Base-by-base conservation (phyloP, 2,888 invertebrate species). In the Physocephala rufipes region DNA sequence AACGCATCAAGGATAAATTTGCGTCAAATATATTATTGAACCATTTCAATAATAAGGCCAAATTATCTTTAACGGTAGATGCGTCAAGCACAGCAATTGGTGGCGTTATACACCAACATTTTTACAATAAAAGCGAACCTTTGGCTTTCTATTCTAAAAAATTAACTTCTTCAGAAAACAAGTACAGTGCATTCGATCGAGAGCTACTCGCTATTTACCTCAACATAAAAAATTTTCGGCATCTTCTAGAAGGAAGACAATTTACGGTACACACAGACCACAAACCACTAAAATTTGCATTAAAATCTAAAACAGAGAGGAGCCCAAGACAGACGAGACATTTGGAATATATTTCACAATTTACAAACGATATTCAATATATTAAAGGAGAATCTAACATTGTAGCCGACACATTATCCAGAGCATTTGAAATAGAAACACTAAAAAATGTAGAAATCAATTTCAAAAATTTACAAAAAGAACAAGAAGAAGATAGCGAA, bases 121-220 rank as follows among this genome's bases (percentile, higher is more conserved):
- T 53, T 21, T 21, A 21, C 21, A 53, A 53, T 3, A 53, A 53
- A 53, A n/a, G 5, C 21, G 53, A 53, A 53, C 2, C 53, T 53
- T 21, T 21, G n/a, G 53, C 53, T n/a, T 53, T 53, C 12, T 49
- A 13, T 12, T 49, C 49, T 49, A 49, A 49, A 12, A 49, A n/a
- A 15, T 19, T 5, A n/a, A n/a, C 49, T 12, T 15, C 49, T 19
- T n/a, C 49, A 3, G 12, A 49, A 49, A n/a, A 3, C 19, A 47
- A 64, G 49, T 64, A 64, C 21, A 49, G 47, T 4, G n/a, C 24
- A 64, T 64, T 61, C 19, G 36, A 61, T 13, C n/a, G 61, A 36
- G 61, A 61, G 21, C 61, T 61, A 36, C 21, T 61, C 12, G 43
- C 43, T 43, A 43, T 61, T 28, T 61, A 53, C 19, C 19, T 49